phyloP scores from a whole-genome alignment of 2,113 vertebrate genomes.

The Cynoglossus semilaevis region DNA sequence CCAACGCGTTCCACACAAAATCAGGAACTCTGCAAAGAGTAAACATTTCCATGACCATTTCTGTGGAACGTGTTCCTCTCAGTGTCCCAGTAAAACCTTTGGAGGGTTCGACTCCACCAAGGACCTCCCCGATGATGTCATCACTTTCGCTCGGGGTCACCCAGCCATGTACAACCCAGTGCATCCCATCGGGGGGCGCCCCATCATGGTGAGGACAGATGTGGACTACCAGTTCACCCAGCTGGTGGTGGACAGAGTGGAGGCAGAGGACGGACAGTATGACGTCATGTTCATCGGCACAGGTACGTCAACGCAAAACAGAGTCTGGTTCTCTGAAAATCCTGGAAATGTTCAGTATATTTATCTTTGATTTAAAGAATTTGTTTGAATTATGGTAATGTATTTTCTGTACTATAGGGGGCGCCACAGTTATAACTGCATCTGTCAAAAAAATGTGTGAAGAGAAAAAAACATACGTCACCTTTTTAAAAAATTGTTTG shows the following conservation, averaged over 20 bases:
- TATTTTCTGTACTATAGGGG: too few relatives aligned
- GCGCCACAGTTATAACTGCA: too few relatives aligned
- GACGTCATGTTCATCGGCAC: slow-evolving; percentile 99
- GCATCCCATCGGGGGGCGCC: slow-evolving; percentile 90
- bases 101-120: slow-evolving; percentile 97
- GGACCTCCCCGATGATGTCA: slow-evolving; percentile 96
- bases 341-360: too few relatives aligned
- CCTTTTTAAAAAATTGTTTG: too few relatives aligned
- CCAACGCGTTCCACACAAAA: background rate
- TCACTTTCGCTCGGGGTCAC: slow-evolving; percentile 94
- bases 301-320: slow-evolving; percentile 72
- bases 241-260: slow-evolving; percentile 94
- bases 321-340: too few relatives aligned
- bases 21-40: background rate
- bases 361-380: too few relatives aligned
- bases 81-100: slow-evolving; percentile 98
- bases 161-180: slow-evolving; percentile 96
- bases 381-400: too few relatives aligned
- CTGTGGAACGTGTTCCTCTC: background rate
- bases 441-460: too few relatives aligned
- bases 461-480: too few relatives aligned
- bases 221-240: slow-evolving; percentile 98
- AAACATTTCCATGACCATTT: background rate
- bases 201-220: slow-evolving; percentile 93
- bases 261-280: slow-evolving; percentile 96